phyloP scores from a whole-genome alignment of 2,113 vertebrate genomes.

The Elgaria multicarinata region DNA sequence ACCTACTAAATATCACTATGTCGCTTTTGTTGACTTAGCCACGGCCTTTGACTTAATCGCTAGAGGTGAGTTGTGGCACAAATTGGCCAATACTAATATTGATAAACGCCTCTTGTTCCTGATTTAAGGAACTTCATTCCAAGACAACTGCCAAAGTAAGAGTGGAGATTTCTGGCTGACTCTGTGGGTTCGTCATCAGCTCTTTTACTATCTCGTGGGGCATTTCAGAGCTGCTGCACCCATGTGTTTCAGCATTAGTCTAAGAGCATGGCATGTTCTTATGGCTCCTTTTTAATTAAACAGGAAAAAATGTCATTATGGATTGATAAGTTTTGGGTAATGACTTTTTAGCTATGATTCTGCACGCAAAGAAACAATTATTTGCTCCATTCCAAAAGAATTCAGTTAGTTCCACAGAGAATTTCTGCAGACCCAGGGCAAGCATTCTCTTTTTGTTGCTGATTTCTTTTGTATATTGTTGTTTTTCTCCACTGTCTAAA shows the following conservation, averaged over 20 bases:
- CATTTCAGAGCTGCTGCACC: slow-evolving; percentile 15
- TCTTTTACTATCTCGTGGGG: slow-evolving; percentile 4
- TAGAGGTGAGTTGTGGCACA: too few relatives aligned
- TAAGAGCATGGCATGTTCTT: slow-evolving; percentile 39
- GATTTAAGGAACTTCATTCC: too few relatives aligned
- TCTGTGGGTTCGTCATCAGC: neutral
- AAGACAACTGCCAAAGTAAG: too few relatives aligned
- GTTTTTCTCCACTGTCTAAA: slow-evolving; percentile 29
- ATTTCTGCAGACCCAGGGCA: slow-evolving; percentile 55
- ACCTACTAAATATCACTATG: too few relatives aligned
- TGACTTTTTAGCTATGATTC: slow-evolving; percentile 64
- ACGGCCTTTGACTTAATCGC: too few relatives aligned
- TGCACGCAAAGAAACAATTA: slow-evolving; percentile 58
- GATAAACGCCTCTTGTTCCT: too few relatives aligned
- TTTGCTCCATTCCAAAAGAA: slow-evolving; percentile 54
- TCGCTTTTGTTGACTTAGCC: too few relatives aligned
- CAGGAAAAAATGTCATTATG: slow-evolving; percentile 43
- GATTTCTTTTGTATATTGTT: neutral
- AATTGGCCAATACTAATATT: too few relatives aligned
- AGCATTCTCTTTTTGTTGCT: slow-evolving; percentile 32
- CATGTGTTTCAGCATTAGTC: slow-evolving; percentile 47
- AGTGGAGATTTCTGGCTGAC: neutral
- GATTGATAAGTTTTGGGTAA: slow-evolving; percentile 65
- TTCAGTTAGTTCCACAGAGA: slow-evolving; percentile 29
- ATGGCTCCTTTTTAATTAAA: slow-evolving; percentile 11